Evolutionary conservation across 2,113 vertebrate species (phyloP), one percentile per base, ranked within the genome.

Genomic region (Stercorarius parasiticus): DNA sequence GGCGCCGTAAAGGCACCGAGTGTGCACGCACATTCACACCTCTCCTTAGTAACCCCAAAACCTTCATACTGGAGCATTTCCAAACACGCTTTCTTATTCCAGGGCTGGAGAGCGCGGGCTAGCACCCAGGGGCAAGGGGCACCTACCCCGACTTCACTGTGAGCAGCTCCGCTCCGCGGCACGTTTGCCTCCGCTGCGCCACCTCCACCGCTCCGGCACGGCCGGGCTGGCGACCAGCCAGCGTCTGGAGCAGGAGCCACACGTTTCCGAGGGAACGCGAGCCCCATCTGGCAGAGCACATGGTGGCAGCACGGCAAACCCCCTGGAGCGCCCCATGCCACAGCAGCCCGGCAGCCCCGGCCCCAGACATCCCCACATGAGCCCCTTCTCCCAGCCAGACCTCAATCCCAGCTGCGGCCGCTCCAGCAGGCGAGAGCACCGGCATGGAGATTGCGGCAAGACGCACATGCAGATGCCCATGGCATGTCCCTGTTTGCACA

Each of bases 361-460:
- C 32, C 29, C 0, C 43, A 82, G 32, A 53, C 6, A 0, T 45
- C 56, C 26, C 43, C 61, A 55, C 13, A 0, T 50, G 71, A 93
- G 86, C 17, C 58, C 67, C 40, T 93, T 84, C 50, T 81, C 34
- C 56, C 91, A 86, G 71, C 5, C 64, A 92, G 86, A 67, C 42
- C 3, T 59, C 13, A 1, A n/a, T 50, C 62, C 86, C 11, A 1
- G 71, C 83, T 53, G 53, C 86, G 66, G 69, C 36, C 7, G 3
- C 84, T 84, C 72, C 89, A 61, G 85, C 64, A 72, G 30, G 59
- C 0, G 0, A 70, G 17, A 90, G 74, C 43, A 66, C 27, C 2
- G 0, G 67, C 64, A 58, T 0, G 0, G 53, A 82, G n/a, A 61
- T 1, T 6, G 2, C 0, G 0, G 40, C 0, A 0, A 61, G 53